Percentiles rank a stretch among this genome's conserved stretches.
Evolutionary conservation across 1,140 invertebrate genomes (phyloP).

Genomic region (Polypedilum vanderplanki): DNA sequence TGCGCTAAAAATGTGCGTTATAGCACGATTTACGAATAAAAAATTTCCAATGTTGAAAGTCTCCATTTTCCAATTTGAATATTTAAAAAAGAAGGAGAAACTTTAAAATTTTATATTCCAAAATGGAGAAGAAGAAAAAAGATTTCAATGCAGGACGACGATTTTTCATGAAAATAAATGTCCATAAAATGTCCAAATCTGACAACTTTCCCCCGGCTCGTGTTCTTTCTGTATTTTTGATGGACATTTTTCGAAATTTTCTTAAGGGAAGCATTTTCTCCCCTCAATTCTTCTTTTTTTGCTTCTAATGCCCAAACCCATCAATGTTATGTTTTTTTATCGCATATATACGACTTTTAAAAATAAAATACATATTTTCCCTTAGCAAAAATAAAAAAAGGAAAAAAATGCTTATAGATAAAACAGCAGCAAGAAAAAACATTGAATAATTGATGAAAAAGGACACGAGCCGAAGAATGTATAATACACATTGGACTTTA

Average conservation of each 20-base stretch:
- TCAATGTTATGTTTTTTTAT: slow-evolving; percentile 16
- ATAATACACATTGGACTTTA: slow-evolving; percentile 11
- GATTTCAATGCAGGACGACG: background rate
- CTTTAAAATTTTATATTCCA: background rate
- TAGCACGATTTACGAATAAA: background rate
- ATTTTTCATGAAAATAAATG: slow-evolving; percentile 8
- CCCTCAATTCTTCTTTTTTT: background rate
- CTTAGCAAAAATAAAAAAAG: too few species aligned
- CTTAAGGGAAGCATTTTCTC: slow-evolving; percentile 1
- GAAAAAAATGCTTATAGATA: slow-evolving; percentile 5
- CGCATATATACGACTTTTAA: background rate
- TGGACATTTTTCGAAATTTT: slow-evolving; percentile 14
- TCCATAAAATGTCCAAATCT: background rate
- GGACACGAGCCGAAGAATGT: slow-evolving; percentile 16
- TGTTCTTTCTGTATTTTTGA: background rate
- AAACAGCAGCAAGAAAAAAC: background rate
- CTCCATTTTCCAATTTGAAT: slow-evolving; percentile 18
- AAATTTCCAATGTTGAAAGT: background rate
- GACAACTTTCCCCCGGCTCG: background rate
- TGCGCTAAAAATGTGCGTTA: background rate
- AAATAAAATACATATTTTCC: slow-evolving; percentile 5
- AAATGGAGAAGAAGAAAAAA: background rate
- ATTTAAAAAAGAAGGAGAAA: background rate
- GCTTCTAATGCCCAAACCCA: background rate
- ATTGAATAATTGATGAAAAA: slow-evolving; percentile 20